Percentiles rank a stretch among this genome's conserved stretches.
phyloP scores from a whole-genome alignment of 2,113 vertebrate species.

The Oreocharis arfaki region DNA sequence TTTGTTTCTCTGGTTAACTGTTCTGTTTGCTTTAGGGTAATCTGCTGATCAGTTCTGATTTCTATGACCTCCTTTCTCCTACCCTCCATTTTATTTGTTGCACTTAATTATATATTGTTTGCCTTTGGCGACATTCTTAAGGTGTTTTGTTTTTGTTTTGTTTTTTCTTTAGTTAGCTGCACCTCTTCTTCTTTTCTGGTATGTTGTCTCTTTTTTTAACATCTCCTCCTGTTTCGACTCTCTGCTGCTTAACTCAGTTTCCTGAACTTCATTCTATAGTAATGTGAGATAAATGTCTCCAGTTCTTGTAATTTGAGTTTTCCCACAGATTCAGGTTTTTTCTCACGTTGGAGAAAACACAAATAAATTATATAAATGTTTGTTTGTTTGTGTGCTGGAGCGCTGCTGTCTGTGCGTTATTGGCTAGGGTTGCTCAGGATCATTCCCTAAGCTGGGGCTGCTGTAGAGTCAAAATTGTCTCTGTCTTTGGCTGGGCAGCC shows the following conservation, averaged over 20 bases:
- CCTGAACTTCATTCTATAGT: not conserved
- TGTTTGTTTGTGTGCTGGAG: not conserved
- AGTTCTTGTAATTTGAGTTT: not conserved
- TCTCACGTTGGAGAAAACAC: not conserved
- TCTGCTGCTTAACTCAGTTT: not conserved
- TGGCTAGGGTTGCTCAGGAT: not conserved
- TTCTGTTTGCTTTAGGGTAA: not conserved
- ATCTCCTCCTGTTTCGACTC: not conserved
- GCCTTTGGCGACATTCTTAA: not conserved
- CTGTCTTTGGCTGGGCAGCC: not conserved
- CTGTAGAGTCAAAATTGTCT: not conserved
- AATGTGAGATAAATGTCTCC: not conserved
- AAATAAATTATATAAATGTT: not conserved
- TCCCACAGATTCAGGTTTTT: not conserved
- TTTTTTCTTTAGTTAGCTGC: not conserved
- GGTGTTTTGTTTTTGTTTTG: not conserved
- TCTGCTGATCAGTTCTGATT: not conserved
- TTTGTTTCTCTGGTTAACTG: not conserved
- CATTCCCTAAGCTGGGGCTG: not conserved
- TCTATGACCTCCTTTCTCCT: not conserved
- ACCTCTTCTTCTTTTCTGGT: not conserved
- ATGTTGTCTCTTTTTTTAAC: not conserved
- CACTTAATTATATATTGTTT: not conserved
- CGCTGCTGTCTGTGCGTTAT: not conserved
- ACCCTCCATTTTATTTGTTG: not conserved